Conservation (phyloP, 2,113 vertebrate species). For the Terrapene triunguis region DNA sequence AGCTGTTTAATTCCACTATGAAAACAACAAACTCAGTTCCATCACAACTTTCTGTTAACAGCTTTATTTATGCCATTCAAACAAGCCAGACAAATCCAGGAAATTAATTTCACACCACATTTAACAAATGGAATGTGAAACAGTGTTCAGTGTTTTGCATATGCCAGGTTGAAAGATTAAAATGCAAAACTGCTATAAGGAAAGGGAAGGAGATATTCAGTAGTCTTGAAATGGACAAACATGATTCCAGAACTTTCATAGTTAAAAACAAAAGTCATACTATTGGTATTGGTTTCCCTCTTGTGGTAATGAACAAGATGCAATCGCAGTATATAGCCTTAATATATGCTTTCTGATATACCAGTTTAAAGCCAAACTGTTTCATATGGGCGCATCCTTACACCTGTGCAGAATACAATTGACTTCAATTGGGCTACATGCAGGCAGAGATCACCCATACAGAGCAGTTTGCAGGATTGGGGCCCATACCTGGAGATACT, state of each 20-base stretch:
- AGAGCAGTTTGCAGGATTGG: background rate
- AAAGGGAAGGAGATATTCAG: constrained; percentile 7
- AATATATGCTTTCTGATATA: background rate
- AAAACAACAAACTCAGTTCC: background rate
- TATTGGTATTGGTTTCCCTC: constrained; percentile 65
- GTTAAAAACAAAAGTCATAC: background rate
- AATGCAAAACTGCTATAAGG: background rate
- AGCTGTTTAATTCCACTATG: background rate
- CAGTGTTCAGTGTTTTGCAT: constrained; percentile 20
- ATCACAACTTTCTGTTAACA: background rate
- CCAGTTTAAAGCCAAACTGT: background rate
- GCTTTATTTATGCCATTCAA: constrained; percentile 40
- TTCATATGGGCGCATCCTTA: background rate
- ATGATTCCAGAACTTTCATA: background rate
- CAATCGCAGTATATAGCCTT: background rate
- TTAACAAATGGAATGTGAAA: constrained; percentile 54
- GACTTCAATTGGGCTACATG: background rate
- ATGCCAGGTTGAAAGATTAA: background rate
- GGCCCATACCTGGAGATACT: background rate
- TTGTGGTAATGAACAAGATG: constrained; percentile 43
- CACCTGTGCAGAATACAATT: background rate
- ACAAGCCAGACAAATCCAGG: constrained; percentile 22
- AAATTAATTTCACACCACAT: constrained; percentile 57
- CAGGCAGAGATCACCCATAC: background rate
- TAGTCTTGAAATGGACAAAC: background rate